These are phyloP conservation scores for Athene noctua DNA, from an alignment of 2,113 vertebrate species.

Conservation along the genomic window DNA sequence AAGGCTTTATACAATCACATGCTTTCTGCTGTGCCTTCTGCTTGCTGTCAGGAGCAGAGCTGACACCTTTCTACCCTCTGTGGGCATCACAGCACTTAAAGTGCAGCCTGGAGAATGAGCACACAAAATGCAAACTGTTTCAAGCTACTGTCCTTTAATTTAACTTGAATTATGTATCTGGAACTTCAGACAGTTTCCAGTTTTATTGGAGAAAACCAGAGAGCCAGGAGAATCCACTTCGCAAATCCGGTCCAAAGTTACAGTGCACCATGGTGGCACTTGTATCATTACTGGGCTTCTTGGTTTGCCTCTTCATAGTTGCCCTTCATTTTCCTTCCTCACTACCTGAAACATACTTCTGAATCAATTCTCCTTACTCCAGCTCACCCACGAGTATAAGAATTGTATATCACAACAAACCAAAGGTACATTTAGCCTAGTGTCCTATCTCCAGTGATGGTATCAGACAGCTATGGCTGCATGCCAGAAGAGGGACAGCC, in stretches of 20 bases:
- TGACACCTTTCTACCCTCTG: not conserved
- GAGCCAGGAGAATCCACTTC: not conserved
- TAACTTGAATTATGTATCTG: not conserved
- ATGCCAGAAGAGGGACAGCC: not conserved
- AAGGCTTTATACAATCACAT: not conserved
- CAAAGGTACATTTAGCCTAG: not conserved
- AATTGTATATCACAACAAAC: not conserved
- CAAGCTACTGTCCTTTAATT: not conserved
- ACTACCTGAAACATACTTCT: not conserved
- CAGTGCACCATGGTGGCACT: no score
- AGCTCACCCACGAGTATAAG: not conserved
- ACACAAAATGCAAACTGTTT: not conserved
- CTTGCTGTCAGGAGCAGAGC: not conserved
- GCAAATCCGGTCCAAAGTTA: not conserved
- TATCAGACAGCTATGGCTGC: not conserved
- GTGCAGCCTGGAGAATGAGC: not conserved
- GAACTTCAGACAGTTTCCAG: not conserved
- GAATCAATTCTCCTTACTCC: not conserved
- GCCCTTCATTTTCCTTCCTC: not conserved
- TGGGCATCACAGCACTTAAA: not conserved
- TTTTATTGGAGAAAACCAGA: not conserved
- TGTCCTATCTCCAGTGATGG: not conserved
- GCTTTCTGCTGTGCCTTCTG: not conserved
- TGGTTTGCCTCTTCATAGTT: not conserved
- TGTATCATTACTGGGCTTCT: not conserved